Base-by-base conservation (phyloP, 2,113 vertebrate genomes). In the Ailuropoda melanoleuca region DNA sequence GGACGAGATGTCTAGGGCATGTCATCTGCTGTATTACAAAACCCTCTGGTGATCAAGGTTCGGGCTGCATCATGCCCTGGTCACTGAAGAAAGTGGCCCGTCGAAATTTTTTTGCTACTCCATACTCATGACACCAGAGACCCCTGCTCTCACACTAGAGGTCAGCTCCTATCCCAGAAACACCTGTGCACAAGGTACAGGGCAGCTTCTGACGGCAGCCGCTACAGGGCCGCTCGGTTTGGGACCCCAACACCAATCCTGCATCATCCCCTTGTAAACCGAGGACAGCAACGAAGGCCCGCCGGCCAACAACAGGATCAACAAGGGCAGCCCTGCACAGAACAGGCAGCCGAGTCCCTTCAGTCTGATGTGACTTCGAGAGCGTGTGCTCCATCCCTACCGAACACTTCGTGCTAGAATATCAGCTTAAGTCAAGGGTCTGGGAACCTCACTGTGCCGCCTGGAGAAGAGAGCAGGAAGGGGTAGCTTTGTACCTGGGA, bases 171-270 rank as follows among this genome's bases (percentile, higher is more conserved):
- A 5, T 11, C 48, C 82, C 92, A 29, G 75, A 96, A 95, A 58
- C 55, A 39, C 24, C 29, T 1, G 6, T 0, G 6, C 14, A 0
- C 0, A 2, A 1, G 21, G 34, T 6, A 17, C 37, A 58, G n/a
- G 29, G 6, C 78, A 14, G 66, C 39, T 53, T 31, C 50, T 13
- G 4, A 18, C 0, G 2, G 34, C 3, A 5, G 93, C 62, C 83
- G 1, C n/a, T 4, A 7, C 9, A 2, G 37, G 23, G 12, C 23
- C 4, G 50, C 53, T 26, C 1, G 0, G 14, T 4, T 14, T 50
- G 46, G 53, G 37, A 18, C 18, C 39, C n/a, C 43, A 6, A 6
- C 1, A 8, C 23, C 70, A 31, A 14, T 15, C 37, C 84, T 3
- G 6, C 19, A 10, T 43, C 7, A 18, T 17, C 55, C 43, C 60